Percentiles rank a stretch among this genome's conserved stretches.
Evolutionary conservation across 1,140 invertebrate species (phyloP).

Genomic region (Octopus sinensis): DNA sequence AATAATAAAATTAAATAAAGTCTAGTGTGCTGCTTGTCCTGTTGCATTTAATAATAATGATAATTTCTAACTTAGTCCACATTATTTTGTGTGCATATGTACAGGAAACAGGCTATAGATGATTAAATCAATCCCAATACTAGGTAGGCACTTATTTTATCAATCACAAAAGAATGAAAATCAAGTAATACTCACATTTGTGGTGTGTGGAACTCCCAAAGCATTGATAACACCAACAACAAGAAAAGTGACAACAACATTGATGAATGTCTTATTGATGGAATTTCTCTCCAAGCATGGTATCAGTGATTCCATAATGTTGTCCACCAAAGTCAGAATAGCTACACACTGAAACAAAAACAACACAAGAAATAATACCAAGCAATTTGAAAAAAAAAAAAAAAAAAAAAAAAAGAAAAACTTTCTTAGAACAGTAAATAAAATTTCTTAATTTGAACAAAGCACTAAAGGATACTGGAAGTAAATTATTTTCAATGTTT

Average conservation of each 20-base stretch:
- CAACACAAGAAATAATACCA: too few relatives aligned
- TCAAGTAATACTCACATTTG: conserved; percentile 31
- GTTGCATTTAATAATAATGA: too few relatives aligned
- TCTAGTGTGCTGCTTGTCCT: too few relatives aligned
- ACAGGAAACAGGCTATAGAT: too few relatives aligned
- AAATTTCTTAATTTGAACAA: not conserved
- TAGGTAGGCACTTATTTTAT: too few relatives aligned
- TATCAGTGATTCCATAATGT: conserved; percentile 42
- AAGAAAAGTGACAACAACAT: conserved; percentile 43
- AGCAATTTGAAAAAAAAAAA: not conserved
- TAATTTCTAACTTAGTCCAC: too few relatives aligned
- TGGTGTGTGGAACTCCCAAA: conserved; percentile 43
- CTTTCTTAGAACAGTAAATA: not conserved
- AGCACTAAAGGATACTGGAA: too few relatives aligned
- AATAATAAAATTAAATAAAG: too few relatives aligned
- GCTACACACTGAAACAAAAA: conserved; percentile 34
- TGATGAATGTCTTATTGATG: conserved; percentile 38
- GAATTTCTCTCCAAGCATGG: conserved; percentile 33
- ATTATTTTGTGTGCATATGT: too few relatives aligned
- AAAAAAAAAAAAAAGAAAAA: not conserved
- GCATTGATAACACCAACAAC: conserved; percentile 38
- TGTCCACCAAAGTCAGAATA: conserved; percentile 45
- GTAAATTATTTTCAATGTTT: too few relatives aligned
- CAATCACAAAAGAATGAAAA: too few relatives aligned
- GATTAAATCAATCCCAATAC: too few relatives aligned